Conservation (phyloP, 1,140 invertebrate species). For the Harpegnathos saltator region DNA sequence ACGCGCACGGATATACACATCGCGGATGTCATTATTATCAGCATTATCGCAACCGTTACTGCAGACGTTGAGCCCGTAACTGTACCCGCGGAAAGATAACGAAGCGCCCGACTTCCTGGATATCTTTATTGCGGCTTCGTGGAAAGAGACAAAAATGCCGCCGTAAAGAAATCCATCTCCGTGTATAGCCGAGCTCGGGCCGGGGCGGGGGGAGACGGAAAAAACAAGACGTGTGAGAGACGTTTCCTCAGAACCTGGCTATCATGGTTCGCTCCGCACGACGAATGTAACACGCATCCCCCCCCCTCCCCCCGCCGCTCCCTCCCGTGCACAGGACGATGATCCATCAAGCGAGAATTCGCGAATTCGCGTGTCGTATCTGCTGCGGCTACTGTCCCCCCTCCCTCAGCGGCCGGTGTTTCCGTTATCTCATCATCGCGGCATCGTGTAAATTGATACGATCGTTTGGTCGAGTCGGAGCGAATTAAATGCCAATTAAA, state of each 20-base stretch:
- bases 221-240: slow-evolving; percentile 45
- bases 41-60: slow-evolving; percentile 53
- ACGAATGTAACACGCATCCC: slow-evolving; percentile 13
- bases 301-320: too few relatives aligned
- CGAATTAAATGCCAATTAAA: not conserved
- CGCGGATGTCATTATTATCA: slow-evolving; percentile 51
- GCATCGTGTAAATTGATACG: not conserved
- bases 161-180: slow-evolving; percentile 50
- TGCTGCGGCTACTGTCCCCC: too few relatives aligned
- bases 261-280: slow-evolving; percentile 27
- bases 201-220: slow-evolving; percentile 8
- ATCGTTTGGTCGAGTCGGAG: slow-evolving; percentile 2
- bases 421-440: not conserved
- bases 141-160: slow-evolving; percentile 37
- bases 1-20: slow-evolving; percentile 5
- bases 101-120: slow-evolving; percentile 48
- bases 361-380: slow-evolving; percentile 15
- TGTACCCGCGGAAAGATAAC: slow-evolving; percentile 56
- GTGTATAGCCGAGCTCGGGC: not conserved
- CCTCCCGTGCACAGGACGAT: too few relatives aligned
- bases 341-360: slow-evolving; percentile 8
- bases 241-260: slow-evolving; percentile 46
- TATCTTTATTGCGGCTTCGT: slow-evolving; percentile 46
- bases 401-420: too few relatives aligned
- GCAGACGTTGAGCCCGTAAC: slow-evolving; percentile 36